A percentile compares a stretch with the other conserved stretches of the same genome.
Evolutionary conservation across 2,797 vertebrate species (phyloP).

Genomic region (Sphenodon punctatus): DNA sequence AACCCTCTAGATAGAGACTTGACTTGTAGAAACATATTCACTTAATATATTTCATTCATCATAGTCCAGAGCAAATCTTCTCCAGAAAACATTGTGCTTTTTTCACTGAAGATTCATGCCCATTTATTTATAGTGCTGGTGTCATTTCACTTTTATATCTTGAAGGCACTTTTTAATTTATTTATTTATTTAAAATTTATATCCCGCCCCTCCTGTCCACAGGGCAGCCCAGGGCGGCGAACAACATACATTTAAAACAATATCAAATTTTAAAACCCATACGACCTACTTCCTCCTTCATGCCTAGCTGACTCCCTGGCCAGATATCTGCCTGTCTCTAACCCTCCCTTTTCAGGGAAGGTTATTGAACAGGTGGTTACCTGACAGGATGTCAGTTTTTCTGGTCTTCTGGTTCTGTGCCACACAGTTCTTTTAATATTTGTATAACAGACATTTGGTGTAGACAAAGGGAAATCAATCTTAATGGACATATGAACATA

Average conservation of each 20-base stretch:
- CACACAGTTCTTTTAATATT: constrained; percentile 28
- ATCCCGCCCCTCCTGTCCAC: too few species aligned
- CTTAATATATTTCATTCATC: constrained; percentile 3
- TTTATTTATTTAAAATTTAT: too few species aligned
- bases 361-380: too few species aligned
- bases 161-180: background rate
- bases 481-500: background rate
- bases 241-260: too few species aligned
- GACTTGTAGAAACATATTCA: background rate
- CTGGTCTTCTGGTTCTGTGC: constrained; percentile 19
- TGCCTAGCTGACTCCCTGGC: too few species aligned
- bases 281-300: too few species aligned
- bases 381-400: constrained; percentile 35
- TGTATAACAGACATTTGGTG: background rate
- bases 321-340: too few species aligned
- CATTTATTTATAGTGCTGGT: background rate
- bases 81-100: background rate
- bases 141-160: background rate
- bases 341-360: too few species aligned
- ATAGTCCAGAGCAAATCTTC: background rate
- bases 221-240: too few species aligned
- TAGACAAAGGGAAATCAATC: background rate
- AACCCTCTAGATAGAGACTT: background rate
- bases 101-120: background rate
- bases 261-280: too few species aligned